Evolutionary conservation across 2,888 invertebrate species (phyloP).

Genomic region (Monopis laevigella): DNA sequence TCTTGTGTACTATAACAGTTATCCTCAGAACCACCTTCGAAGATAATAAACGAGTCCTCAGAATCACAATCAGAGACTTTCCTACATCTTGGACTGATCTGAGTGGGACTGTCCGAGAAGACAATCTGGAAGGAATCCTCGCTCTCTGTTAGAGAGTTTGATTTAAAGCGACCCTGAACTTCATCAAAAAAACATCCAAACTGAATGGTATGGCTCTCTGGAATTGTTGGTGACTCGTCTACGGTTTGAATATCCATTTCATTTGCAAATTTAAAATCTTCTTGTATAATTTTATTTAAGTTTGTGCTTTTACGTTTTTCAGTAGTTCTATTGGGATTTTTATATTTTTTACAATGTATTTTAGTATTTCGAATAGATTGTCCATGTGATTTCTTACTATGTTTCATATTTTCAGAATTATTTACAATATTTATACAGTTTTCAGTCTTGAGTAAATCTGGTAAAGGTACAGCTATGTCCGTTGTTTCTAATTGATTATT

Average conservation of each 20-base stretch:
- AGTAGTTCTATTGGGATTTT: constrained; percentile 28
- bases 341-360: constrained; percentile 30
- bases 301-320: constrained; percentile 29
- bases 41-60: constrained; percentile 68
- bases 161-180: constrained; percentile 41
- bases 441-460: constrained; percentile 17
- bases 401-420: neutral
- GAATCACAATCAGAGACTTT: constrained; percentile 62
- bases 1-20: constrained; percentile 49
- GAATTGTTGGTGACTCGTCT: too few species aligned
- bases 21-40: constrained; percentile 44
- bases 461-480: constrained; percentile 17
- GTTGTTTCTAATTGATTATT: constrained; percentile 23
- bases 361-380: too few species aligned
- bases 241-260: too few species aligned
- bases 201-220: too few species aligned
- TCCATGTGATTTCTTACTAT: constrained; percentile 17
- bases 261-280: constrained; percentile 34
- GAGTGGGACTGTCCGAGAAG: constrained; percentile 35
- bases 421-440: neutral
- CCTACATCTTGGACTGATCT: constrained; percentile 22
- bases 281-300: constrained; percentile 31
- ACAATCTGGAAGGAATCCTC: constrained; percentile 60
- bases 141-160: constrained; percentile 35
- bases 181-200: constrained; percentile 40